These are phyloP conservation scores for Tetraneura akinire DNA, from an alignment of 1,140 invertebrate species.

Conservation along the genomic window DNA sequence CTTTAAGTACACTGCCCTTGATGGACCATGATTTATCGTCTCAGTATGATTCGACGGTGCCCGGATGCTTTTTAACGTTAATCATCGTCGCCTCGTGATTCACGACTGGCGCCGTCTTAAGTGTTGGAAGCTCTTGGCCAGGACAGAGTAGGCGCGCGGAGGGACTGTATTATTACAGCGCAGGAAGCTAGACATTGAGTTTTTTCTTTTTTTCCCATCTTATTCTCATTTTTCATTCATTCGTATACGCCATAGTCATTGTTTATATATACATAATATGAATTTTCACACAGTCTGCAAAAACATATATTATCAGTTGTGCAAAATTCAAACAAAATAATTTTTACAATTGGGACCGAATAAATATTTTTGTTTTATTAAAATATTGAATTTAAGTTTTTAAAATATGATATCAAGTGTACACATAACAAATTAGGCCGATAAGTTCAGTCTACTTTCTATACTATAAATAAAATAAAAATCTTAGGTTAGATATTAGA, in stretches of 20 bases:
- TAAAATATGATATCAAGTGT: no score
- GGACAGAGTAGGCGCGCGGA: conserved; percentile 2
- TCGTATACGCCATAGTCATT: neutral
- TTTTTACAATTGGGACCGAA: no score
- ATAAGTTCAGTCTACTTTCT: no score
- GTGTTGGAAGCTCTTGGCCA: conserved; percentile 43
- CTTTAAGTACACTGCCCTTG: conserved; percentile 12
- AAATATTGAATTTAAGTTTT: no score
- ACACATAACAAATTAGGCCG: no score
- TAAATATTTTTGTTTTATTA: no score
- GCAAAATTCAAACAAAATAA: no score
- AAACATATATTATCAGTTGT: no score
- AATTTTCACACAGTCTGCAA: neutral
- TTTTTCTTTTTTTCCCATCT: neutral
- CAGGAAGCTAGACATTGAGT: conserved; percentile 14
- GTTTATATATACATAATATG: neutral
- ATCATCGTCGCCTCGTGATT: conserved; percentile 50
- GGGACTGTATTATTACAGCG: neutral
- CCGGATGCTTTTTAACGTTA: conserved; percentile 52
- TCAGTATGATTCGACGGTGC: conserved; percentile 46
- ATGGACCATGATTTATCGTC: conserved; percentile 48
- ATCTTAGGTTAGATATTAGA: no score
- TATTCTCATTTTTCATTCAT: neutral
- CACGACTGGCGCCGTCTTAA: conserved; percentile 49
- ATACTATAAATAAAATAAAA: no score